Conservation (phyloP, 2,113 vertebrate genomes). For the Coryphaenoides rupestris region DNA sequence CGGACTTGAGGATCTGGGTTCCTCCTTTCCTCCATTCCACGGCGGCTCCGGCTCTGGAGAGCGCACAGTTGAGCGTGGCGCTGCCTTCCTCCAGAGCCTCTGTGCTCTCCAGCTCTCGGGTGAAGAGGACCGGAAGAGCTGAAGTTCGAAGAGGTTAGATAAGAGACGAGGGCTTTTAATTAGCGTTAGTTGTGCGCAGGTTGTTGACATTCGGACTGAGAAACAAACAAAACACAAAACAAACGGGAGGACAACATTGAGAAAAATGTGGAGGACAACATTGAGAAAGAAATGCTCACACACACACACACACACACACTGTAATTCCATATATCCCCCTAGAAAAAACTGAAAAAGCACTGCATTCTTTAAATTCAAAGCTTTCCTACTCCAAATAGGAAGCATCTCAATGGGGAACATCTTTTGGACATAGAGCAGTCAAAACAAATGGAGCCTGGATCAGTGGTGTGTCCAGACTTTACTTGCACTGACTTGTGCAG, state of each 20-base stretch:
- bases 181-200: background rate
- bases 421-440: too few relatives aligned
- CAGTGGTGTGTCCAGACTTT: too few relatives aligned
- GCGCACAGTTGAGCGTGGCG: constrained; percentile 74
- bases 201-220: background rate
- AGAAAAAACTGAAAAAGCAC: too few relatives aligned
- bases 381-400: too few relatives aligned
- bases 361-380: too few relatives aligned
- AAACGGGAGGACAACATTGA: background rate
- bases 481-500: too few relatives aligned
- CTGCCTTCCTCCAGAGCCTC: constrained; percentile 71
- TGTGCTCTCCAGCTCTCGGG: constrained; percentile 68
- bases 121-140: constrained; percentile 68
- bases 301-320: background rate
- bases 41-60: constrained; percentile 74
- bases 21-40: constrained; percentile 79
- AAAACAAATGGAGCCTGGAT: too few relatives aligned
- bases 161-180: background rate
- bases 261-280: background rate
- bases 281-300: background rate
- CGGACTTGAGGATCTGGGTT: constrained; percentile 54
- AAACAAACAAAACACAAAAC: background rate
- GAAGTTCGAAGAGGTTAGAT: constrained; percentile 24
- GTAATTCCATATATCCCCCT: too few relatives aligned
- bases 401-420: too few relatives aligned